Evolutionary conservation across 1,140 invertebrate genomes (phyloP).

Genomic region (Aethina tumida): DNA sequence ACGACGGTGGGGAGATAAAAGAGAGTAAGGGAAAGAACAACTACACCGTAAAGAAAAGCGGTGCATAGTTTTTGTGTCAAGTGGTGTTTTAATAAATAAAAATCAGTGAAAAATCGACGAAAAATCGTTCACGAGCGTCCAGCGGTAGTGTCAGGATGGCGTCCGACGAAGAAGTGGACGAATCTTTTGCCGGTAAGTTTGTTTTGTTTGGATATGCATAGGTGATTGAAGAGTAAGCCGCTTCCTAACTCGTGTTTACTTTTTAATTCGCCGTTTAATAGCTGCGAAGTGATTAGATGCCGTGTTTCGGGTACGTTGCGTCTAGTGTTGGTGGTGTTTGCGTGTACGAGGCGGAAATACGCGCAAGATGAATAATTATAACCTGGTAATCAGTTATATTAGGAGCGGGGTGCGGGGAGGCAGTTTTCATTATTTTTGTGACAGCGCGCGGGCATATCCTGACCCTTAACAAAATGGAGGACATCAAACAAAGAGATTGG

Average conservation of each 20-base stretch:
- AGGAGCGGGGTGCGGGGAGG: constrained; percentile 24
- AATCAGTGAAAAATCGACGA: constrained; percentile 2
- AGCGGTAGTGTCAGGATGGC: constrained; percentile 43
- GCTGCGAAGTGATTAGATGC: constrained; percentile 6
- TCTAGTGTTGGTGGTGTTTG: background rate
- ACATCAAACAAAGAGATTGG: constrained; percentile 57
- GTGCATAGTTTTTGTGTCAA: constrained; percentile 11
- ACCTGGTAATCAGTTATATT: constrained; percentile 29
- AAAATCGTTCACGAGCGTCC: background rate
- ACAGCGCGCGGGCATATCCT: constrained; percentile 38
- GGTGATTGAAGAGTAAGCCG: constrained; percentile 21
- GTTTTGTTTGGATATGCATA: constrained; percentile 21
- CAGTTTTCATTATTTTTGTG: constrained; percentile 41
- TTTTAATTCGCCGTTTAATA: constrained; percentile 11
- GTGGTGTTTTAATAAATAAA: constrained; percentile 11
- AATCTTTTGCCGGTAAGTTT: constrained; percentile 64
- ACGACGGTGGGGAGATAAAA: constrained; percentile 7
- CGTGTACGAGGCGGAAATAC: constrained; percentile 1
- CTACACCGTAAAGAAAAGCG: constrained; percentile 11
- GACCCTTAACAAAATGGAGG: constrained; percentile 59
- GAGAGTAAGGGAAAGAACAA: constrained; percentile 14
- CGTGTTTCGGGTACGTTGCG: background rate
- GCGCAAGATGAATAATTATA: constrained; percentile 19
- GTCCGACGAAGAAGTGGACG: constrained; percentile 67
- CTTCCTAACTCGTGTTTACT: constrained; percentile 19